These are phyloP conservation scores for Sebastiscus tertius DNA, from an alignment of 2,797 vertebrate genomes.

Conservation along the genomic window DNA sequence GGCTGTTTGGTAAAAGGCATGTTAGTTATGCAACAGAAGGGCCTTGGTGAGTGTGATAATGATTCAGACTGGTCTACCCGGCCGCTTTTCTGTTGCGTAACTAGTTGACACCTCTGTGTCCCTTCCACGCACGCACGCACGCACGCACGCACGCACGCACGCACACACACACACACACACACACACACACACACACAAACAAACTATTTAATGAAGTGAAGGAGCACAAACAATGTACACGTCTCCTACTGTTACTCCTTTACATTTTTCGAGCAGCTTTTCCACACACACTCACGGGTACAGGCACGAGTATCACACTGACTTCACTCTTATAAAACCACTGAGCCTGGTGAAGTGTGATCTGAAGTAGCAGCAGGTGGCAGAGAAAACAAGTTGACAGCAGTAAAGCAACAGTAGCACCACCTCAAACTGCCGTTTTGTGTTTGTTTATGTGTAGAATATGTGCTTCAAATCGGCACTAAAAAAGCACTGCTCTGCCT, in stretches of 20 bases:
- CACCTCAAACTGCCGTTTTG: neutral
- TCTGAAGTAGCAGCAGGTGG: conserved; percentile 39
- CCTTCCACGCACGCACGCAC: conserved; percentile 27
- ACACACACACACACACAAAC: neutral
- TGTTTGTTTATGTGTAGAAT: conserved; percentile 10
- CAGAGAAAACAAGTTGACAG: conserved; percentile 1
- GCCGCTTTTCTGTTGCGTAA: conserved; percentile 65
- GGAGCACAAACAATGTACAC: conserved; percentile 1
- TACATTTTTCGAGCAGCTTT: neutral
- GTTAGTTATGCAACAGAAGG: conserved; percentile 62
- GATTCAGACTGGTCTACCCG: conserved; percentile 64
- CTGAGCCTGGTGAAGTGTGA: neutral
- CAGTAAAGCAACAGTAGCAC: conserved; percentile 6
- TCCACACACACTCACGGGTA: neutral
- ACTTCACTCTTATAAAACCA: conserved; percentile 8
- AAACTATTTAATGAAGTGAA: conserved; percentile 30
- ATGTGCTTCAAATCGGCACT: neutral
- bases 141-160: conserved; percentile 17
- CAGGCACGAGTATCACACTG: conserved; percentile 9
- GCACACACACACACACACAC: neutral
- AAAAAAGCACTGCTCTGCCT: neutral
- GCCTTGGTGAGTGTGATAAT: conserved; percentile 61
- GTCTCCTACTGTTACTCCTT: neutral
- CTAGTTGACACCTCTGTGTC: conserved; percentile 60
- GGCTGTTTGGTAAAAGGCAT: conserved; percentile 54